Evolutionary conservation across 2,888 invertebrate species (phyloP), one percentile per base, ranked within the genome.

Genomic region (Apotomis capreana): DNA sequence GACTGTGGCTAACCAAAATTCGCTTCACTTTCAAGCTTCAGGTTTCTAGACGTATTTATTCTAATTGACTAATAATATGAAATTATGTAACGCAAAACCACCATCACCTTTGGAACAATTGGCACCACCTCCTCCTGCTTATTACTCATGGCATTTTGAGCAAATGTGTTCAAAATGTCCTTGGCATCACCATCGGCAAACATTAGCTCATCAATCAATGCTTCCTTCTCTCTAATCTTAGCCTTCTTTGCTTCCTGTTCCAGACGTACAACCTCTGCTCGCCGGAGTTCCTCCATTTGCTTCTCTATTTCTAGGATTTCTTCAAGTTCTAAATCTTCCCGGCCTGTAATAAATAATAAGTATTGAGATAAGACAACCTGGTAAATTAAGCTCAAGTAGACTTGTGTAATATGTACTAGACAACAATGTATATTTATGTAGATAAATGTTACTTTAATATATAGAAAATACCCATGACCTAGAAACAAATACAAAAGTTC

Each of bases 161-260:
- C 96, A 88, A 98, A 98, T 10, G 96, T 96, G 76, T 95, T 96
- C 0, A 99, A 91, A 79, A 99, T 98, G 78, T 96, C 96, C 78
- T 96, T 96, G 0, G 99, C 99, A 86, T 98, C 96, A 9, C 96
- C 96, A 78, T 97, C 97, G 0, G 98, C 98, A 86, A 97, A 97
- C 96, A 98, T 98, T 52, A 99, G 93, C 85, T 99, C 98, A 88
- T 99, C 98, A 73, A 99, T 98, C 5, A 99, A 90, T 0, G 97
- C 98, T 86, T 99, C 98, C 79, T 98, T 98, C 77, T 97, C 96
- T 52, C 96, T 94, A 26, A 97, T 95, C 87, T 98, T 98, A 77
- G 96, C 96, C 83, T 95, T 96, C 81, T 97, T 97, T 0, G 95
- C 95, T 86, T 97, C 95, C 90, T 83, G 95, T 93, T 91, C 96